Conservation (phyloP, 2,888 invertebrate species). For the Mimas tiliae region DNA sequence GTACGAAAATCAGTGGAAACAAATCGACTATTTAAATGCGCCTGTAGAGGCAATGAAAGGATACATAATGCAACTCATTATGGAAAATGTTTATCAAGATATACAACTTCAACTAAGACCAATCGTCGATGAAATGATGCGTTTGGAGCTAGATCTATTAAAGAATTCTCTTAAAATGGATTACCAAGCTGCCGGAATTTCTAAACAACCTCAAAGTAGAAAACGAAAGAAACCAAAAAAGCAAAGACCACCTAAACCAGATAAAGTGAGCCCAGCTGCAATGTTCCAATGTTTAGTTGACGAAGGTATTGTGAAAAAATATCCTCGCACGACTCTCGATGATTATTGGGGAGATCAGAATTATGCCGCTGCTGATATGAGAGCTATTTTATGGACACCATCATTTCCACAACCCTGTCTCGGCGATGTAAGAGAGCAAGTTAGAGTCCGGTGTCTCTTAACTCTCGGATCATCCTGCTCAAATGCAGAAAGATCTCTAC, state of each 20-base stretch:
- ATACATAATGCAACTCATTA: constrained; percentile 87
- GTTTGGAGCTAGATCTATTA: constrained; percentile 80
- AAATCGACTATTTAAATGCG: constrained; percentile 69
- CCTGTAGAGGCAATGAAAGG: constrained; percentile 85
- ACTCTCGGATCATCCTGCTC: constrained; percentile 79
- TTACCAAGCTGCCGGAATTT: constrained; percentile 46
- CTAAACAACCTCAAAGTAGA: constrained; percentile 51
- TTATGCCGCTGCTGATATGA: constrained; percentile 83
- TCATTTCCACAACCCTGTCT: constrained; percentile 80
- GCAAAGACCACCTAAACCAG: constrained; percentile 85
- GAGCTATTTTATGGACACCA: constrained; percentile 71
- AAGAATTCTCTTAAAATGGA: constrained; percentile 81
- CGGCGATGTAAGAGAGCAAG: constrained; percentile 85
- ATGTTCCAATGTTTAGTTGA: constrained; percentile 90
- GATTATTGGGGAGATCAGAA: constrained; percentile 89
- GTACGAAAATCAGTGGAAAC: constrained; percentile 70
- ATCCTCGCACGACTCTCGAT: constrained; percentile 83
- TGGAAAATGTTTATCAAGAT: constrained; percentile 86
- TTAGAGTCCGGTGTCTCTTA: constrained; percentile 86
- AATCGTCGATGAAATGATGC: constrained; percentile 89
- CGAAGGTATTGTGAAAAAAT: constrained; percentile 87
- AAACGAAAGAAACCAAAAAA: constrained; percentile 73
- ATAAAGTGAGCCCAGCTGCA: constrained; percentile 85
- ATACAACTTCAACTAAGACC: constrained; percentile 87
- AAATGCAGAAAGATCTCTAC: constrained; percentile 82